These are phyloP conservation scores for Caenorhabditis sp. DNA, from an alignment of 2,888 invertebrate species.

Conservation along the genomic window DNA sequence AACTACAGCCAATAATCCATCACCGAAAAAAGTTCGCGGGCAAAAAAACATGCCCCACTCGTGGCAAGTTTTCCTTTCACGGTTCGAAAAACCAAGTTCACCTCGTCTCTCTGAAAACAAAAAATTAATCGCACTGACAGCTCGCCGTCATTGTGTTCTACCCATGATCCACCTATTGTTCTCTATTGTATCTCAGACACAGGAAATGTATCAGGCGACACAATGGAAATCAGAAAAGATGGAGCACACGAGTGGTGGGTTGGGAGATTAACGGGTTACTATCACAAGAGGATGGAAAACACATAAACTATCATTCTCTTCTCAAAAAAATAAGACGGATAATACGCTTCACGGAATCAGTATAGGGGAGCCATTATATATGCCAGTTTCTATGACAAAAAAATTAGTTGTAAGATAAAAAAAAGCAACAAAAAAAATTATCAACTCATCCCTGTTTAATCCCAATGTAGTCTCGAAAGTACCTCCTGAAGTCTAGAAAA, in stretches of 20 bases:
- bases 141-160: neutral
- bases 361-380: neutral
- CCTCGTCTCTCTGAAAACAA: neutral
- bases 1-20: too few relatives aligned
- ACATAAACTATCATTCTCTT: slow-evolving; percentile 3
- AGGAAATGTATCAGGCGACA: neutral
- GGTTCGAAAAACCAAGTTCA: neutral
- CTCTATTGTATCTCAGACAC: slow-evolving; percentile 3
- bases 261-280: slow-evolving; percentile 5
- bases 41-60: too few relatives aligned
- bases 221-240: slow-evolving; percentile 1
- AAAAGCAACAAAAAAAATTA: neutral
- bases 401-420: too few relatives aligned
- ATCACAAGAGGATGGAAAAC: neutral
- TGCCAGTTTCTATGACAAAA: neutral
- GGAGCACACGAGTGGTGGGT: slow-evolving; percentile 4
- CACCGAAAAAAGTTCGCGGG: too few relatives aligned
- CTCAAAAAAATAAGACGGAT: neutral
- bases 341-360: neutral
- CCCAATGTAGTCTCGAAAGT: slow-evolving; percentile 2
- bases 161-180: neutral
- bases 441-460: slow-evolving; percentile 17
- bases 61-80: too few relatives aligned
- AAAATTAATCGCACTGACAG: neutral
- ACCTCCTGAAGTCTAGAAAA: slow-evolving; percentile 14